Evolutionary conservation across 2,113 vertebrate species (phyloP), one percentile per base, ranked within the genome.

Genomic region (Perca flavescens): DNA sequence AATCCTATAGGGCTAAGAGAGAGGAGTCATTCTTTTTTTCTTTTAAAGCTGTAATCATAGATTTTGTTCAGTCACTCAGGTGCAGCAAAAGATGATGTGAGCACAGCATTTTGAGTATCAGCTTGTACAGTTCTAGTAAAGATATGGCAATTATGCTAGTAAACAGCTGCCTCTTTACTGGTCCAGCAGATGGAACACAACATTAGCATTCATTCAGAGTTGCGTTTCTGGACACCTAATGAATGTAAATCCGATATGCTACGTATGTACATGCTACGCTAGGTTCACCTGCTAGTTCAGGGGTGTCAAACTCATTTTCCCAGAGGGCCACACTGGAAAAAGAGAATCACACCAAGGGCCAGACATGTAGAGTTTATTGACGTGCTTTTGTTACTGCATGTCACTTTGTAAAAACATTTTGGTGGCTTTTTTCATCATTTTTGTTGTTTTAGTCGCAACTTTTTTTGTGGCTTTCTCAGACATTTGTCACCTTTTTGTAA

Each of bases 1-100:
- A 62, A 77, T 77, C 36, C 43, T 67, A 73, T 15, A 31, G 16
- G 22, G 25, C 43, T 13, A 65, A 49, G 50, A 57, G 17, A 50
- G 47, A 54, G 60, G 15, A 25, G 54, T 43, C 21, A 14, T 34
- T 47, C 2, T 19, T 21, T 0, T 28, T 28, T 36, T 3, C 2
- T 11, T 46, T 14, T 12, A 28, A 57, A 69, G 57, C 21, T 17
- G 5, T 50, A 43, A 3, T 62, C 4, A 15, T 56, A 43, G 13
- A 62, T 62, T 34, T 57, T 4, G 10, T 50, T 58, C 36, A 43
- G 43, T n/a, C n/a, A 58, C 16, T 14, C 21, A 34, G 31, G 13
- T 21, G 14, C 47, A 71, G 22, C 7, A 5, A 56, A 40, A 36
- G 3, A 69, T 9, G 10, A 6, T 63, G 3, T 54, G 28, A 31